phyloP scores from a whole-genome alignment of 2,797 vertebrate species.

The Brachymystax lenok region DNA sequence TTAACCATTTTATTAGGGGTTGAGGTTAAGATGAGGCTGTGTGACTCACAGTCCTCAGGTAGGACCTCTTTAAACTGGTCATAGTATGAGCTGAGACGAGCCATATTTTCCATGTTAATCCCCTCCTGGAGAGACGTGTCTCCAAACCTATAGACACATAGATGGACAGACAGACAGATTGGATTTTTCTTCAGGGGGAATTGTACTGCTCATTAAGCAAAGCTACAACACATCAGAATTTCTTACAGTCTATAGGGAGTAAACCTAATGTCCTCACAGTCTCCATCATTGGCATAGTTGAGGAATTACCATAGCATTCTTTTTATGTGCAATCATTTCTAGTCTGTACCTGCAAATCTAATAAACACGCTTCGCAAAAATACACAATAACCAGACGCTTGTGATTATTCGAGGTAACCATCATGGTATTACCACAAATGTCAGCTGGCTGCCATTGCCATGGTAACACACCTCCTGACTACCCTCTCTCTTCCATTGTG shows the following conservation, averaged over 20 bases:
- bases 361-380: background rate
- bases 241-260: background rate
- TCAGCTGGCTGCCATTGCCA: conserved; percentile 2
- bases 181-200: background rate
- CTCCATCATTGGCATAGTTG: background rate
- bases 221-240: background rate
- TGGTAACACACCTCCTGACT: background rate
- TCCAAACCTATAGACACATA: conserved; percentile 84
- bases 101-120: conserved; percentile 92
- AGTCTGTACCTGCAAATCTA: background rate
- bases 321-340: background rate
- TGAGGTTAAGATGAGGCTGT: background rate
- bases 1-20: background rate
- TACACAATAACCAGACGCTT: background rate
- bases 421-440: background rate
- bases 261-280: background rate
- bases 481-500: background rate
- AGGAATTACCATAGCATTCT: background rate
- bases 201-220: background rate
- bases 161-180: background rate
- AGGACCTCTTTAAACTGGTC: conserved; percentile 98
- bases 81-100: conserved; percentile 92
- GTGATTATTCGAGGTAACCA: background rate
- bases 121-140: conserved; percentile 95
- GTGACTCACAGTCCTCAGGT: conserved; percentile 93